Evolutionary conservation across 2,888 invertebrate genomes (phyloP).

Genomic region (Xestia xanthographa): DNA sequence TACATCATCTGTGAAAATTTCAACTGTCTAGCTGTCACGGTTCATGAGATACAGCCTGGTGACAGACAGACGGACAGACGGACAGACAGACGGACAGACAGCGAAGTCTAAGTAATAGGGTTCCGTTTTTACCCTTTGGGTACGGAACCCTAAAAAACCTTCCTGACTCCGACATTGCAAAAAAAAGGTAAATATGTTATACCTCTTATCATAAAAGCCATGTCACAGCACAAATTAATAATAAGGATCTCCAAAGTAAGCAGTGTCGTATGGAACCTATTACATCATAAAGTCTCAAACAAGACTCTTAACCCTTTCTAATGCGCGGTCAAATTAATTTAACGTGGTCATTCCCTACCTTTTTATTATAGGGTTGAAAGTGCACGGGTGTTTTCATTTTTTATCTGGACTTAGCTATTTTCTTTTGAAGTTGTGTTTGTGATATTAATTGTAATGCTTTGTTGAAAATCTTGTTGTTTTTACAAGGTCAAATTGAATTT

Average conservation of each 20-base stretch:
- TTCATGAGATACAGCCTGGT: too few relatives aligned
- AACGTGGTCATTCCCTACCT: constrained; percentile 37
- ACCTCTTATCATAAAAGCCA: constrained; percentile 2
- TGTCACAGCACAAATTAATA: constrained; percentile 27
- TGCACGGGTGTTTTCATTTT: constrained; percentile 18
- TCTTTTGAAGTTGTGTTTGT: constrained; percentile 8
- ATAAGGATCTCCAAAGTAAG: constrained; percentile 30
- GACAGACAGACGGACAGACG: too few relatives aligned
- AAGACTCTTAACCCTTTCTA: constrained; percentile 41
- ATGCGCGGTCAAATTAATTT: constrained; percentile 49
- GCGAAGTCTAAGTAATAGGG: too few relatives aligned
- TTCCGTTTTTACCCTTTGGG: too few relatives aligned
- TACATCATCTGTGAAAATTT: too few relatives aligned
- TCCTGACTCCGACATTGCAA: too few relatives aligned
- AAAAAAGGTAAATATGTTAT: not conserved
- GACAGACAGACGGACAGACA: too few relatives aligned
- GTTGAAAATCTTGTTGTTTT: not conserved
- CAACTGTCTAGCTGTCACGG: too few relatives aligned
- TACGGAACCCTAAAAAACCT: too few relatives aligned
- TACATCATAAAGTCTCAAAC: constrained; percentile 25
- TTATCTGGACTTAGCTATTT: not conserved
- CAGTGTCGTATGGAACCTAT: constrained; percentile 36
- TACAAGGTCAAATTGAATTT: not conserved
- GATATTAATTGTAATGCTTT: not conserved
- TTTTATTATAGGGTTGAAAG: constrained; percentile 39